Percentiles rank a stretch among this genome's conserved stretches.
These are phyloP conservation scores for Torymus auratus DNA, from an alignment of 2,888 invertebrate species.

Conservation along the genomic window DNA sequence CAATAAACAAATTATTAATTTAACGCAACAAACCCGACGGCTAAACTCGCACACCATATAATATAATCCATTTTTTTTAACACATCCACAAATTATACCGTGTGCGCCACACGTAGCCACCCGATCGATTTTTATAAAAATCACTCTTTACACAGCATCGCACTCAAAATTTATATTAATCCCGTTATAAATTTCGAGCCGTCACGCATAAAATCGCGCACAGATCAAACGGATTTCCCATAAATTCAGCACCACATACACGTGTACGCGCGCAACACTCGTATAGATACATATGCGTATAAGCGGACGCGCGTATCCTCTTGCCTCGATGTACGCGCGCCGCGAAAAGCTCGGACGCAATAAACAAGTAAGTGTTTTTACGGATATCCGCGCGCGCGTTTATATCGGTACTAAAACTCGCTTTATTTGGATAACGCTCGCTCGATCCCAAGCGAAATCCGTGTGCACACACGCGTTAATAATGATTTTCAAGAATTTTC, in stretches of 20 bases:
- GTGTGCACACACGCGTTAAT: conserved; percentile 1
- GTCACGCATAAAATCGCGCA: conserved; percentile 5
- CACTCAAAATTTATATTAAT: too few relatives aligned
- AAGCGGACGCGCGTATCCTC: too few relatives aligned
- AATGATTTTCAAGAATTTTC: conserved; percentile 1
- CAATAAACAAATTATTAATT: too few relatives aligned
- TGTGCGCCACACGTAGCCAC: too few relatives aligned
- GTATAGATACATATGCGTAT: too few relatives aligned
- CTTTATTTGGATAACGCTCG: conserved; percentile 48
- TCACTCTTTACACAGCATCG: too few relatives aligned
- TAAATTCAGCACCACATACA: neutral
- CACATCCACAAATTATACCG: too few relatives aligned
- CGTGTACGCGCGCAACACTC: too few relatives aligned
- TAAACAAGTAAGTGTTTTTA: conserved; percentile 33
- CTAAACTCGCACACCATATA: too few relatives aligned
- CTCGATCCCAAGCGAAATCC: neutral
- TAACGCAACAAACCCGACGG: too few relatives aligned
- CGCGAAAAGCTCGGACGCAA: conserved; percentile 7
- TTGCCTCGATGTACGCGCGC: neutral
- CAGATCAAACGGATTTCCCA: neutral
- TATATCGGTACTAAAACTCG: neutral
- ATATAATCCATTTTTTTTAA: too few relatives aligned
- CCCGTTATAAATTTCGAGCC: neutral
- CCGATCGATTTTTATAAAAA: too few relatives aligned
- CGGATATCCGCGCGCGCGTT: conserved; percentile 1